Conservation (phyloP, 2,888 invertebrate genomes). For the Scelioninae gen. 1 region DNA sequence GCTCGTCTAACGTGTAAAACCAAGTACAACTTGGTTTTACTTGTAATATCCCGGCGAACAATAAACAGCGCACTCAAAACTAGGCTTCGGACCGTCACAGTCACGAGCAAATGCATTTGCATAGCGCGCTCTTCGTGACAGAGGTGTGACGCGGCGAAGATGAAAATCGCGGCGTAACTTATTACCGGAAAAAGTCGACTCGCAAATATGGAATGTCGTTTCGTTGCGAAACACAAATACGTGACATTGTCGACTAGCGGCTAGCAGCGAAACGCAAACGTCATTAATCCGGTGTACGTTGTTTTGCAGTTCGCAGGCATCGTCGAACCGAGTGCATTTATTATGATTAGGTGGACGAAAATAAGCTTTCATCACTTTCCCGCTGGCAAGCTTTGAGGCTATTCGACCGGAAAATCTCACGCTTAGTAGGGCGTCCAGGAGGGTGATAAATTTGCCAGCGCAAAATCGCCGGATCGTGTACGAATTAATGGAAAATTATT, state of each 20-base stretch:
- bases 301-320: no score
- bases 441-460: constrained; percentile 32
- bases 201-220: constrained; percentile 40
- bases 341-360: constrained; percentile 26
- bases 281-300: constrained; percentile 20
- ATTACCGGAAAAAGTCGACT: constrained; percentile 60
- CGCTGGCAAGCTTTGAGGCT: neutral
- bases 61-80: constrained; percentile 54
- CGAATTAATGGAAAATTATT: constrained; percentile 53
- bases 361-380: constrained; percentile 35
- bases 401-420: constrained; percentile 38
- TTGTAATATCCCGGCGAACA: constrained; percentile 37
- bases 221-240: constrained; percentile 38
- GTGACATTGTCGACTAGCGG: constrained; percentile 16
- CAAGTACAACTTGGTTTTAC: constrained; percentile 15
- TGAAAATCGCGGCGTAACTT: constrained; percentile 62
- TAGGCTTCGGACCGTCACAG: constrained; percentile 55
- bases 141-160: constrained; percentile 54
- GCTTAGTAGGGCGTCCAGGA: constrained; percentile 21
- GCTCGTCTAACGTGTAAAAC: constrained; percentile 42
- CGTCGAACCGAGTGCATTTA: no score
- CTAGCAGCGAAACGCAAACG: constrained; percentile 4
- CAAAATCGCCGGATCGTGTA: constrained; percentile 21
- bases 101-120: constrained; percentile 56
- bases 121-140: constrained; percentile 57